Conservation (phyloP, 2,888 invertebrate genomes). For the Synergus japonicus region DNA sequence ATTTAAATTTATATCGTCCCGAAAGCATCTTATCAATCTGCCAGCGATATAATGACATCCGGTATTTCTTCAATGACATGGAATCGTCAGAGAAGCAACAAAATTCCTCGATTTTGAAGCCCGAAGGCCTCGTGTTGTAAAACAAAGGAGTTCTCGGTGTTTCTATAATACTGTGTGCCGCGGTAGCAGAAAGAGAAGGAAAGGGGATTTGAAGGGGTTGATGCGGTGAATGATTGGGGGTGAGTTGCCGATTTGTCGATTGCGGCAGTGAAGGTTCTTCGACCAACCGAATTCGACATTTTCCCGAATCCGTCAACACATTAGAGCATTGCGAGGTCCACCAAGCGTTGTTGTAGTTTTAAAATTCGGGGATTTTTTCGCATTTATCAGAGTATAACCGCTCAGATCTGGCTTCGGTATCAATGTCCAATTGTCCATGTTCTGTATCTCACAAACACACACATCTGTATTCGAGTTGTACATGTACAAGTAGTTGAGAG, state of each 20-base stretch:
- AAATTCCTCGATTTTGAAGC: conserved; percentile 32
- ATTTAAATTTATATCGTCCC: background rate
- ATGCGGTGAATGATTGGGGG: background rate
- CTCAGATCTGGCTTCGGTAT: conserved; percentile 69
- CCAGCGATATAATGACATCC: conserved; percentile 64
- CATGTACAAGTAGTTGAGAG: conserved; percentile 43
- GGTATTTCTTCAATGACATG: conserved; percentile 13
- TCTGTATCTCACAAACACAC: conserved; percentile 53
- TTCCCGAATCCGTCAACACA: conserved; percentile 41
- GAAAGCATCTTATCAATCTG: conserved; percentile 69
- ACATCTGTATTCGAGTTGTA: conserved; percentile 7
- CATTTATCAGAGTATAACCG: conserved; percentile 71
- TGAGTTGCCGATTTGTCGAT: conserved; percentile 11
- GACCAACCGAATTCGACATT: conserved; percentile 5
- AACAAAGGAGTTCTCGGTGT: conserved; percentile 50
- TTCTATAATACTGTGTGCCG: conserved; percentile 10
- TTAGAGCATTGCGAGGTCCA: conserved; percentile 39
- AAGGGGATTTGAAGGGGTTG: background rate
- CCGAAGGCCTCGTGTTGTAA: conserved; percentile 50
- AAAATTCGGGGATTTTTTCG: conserved; percentile 69
- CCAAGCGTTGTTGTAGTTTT: conserved; percentile 48
- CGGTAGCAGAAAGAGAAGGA: background rate
- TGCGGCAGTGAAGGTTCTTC: conserved; percentile 27
- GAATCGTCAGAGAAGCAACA: background rate
- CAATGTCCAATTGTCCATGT: conserved; percentile 47